Base-by-base conservation (phyloP, 2,797 vertebrate species). In the Sebastes matsubarae region DNA sequence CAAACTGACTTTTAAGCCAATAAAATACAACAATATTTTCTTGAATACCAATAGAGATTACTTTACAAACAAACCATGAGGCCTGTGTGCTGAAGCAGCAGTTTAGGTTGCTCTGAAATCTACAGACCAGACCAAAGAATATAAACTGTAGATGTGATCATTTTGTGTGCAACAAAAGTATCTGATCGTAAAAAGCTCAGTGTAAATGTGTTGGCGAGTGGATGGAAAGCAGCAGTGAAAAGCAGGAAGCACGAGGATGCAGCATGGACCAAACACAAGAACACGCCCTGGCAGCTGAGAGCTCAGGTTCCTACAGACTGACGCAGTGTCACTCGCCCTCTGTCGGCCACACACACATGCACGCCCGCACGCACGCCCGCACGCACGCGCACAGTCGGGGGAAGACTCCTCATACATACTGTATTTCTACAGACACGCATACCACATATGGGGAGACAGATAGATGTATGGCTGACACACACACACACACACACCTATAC, bases 261-360 rank as follows among this genome's bases (percentile, higher is more conserved):
- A 79, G 79, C 52, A 22, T 34, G 55, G 70, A 68, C 8, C 3
- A 1, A 36, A 67, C 58, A 82, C 60, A 68, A 7, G 72, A 85
- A 87, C 75, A 83, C 87, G 73, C 67, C 78, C 84, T 75, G 68
- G 29, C 25, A 81, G 79, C 85, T 32, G 30, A 69, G 75, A 82
- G 75, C 82, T 92, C 73, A 83, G 79, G 77, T 84, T 89, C 75
- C 75, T 38, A 34, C 74, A 79, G 59, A 71, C 77, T 82, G 91
- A 89, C 66, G 80, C 91, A 90, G 81, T 77, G 75, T 85, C 79
- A 81, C 72, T 70, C 30, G 29, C 46, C 63, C 75, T 61, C 76
- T 67, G 42, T 64, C 24, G 8, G 25, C 24, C 6, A 27, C 46
- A 63, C 77, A 66, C 65, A 68, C 70, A 61, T 36, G 55, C 60